Percentiles rank a stretch among this genome's conserved stretches.
These are phyloP conservation scores for Laterallus jamaicensis DNA, from an alignment of 2,113 vertebrate species.

Conservation along the genomic window DNA sequence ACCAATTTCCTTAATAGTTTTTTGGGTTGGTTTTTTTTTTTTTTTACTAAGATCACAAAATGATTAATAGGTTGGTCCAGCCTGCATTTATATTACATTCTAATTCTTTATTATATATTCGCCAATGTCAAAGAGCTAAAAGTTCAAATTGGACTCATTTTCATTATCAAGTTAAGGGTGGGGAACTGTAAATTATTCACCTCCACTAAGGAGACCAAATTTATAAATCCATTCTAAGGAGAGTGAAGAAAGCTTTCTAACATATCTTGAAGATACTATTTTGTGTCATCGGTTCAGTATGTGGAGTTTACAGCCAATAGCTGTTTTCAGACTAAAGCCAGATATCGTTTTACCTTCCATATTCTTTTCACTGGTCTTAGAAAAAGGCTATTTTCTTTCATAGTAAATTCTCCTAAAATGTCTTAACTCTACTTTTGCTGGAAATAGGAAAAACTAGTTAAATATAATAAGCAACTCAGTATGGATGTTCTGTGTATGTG, in stretches of 20 bases:
- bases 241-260: conserved; percentile 11
- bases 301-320: neutral
- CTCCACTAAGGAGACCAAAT: conserved; percentile 14
- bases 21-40: neutral
- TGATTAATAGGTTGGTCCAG: conserved; percentile 56
- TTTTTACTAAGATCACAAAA: neutral
- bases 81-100: conserved; percentile 27
- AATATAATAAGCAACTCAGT: neutral
- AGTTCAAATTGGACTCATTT: conserved; percentile 51
- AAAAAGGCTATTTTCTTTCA: conserved; percentile 23
- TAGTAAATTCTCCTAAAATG: neutral
- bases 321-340: neutral
- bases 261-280: neutral
- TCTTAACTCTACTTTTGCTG: neutral
- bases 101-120: conserved; percentile 47
- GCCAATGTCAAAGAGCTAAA: conserved; percentile 14
- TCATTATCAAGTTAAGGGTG: conserved; percentile 48
- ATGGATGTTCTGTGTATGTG: neutral
- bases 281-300: neutral
- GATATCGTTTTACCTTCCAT: neutral
- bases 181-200: conserved; percentile 48
- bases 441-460: conserved; percentile 18
- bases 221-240: conserved; percentile 28
- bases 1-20: conserved; percentile 50
- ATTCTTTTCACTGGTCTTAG: neutral